A percentile compares a stretch with the other conserved stretches of the same genome.
phyloP scores from a whole-genome alignment of 2,888 invertebrate genomes.

The Himalopsyche tibetana region DNA sequence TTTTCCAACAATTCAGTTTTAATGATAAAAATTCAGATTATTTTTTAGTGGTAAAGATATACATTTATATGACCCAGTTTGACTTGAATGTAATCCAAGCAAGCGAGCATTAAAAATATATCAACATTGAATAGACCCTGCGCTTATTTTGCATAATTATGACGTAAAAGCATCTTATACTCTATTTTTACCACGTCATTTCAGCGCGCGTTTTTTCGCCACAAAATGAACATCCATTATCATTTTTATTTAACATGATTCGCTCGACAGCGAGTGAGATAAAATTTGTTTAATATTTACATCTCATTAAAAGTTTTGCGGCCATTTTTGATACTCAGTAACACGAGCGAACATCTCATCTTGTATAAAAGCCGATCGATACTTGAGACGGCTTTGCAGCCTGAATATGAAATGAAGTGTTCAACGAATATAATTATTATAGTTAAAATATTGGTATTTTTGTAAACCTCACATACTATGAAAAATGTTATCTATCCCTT shows the following conservation, averaged over 20 bases:
- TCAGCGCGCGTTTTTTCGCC: background rate
- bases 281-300: conserved; percentile 26
- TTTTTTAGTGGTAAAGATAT: no score
- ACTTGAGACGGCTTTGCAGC: background rate
- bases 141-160: conserved; percentile 1
- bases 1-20: no score
- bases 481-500: no score
- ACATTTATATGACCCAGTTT: no score
- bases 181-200: conserved; percentile 4
- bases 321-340: conserved; percentile 1
- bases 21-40: no score
- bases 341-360: background rate
- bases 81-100: no score
- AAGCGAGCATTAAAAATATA: background rate
- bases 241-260: conserved; percentile 14
- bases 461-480: no score
- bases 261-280: conserved; percentile 11
- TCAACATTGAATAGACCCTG: background rate
- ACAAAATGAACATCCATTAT: conserved; percentile 2
- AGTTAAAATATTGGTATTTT: no score
- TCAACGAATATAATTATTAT: no score
- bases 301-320: conserved; percentile 14
- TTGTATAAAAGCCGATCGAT: conserved; percentile 8
- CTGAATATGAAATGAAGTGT: background rate
- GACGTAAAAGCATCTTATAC: background rate